These are phyloP conservation scores for Tachycineta bicolor DNA, from an alignment of 2,113 vertebrate genomes.

Conservation along the genomic window DNA sequence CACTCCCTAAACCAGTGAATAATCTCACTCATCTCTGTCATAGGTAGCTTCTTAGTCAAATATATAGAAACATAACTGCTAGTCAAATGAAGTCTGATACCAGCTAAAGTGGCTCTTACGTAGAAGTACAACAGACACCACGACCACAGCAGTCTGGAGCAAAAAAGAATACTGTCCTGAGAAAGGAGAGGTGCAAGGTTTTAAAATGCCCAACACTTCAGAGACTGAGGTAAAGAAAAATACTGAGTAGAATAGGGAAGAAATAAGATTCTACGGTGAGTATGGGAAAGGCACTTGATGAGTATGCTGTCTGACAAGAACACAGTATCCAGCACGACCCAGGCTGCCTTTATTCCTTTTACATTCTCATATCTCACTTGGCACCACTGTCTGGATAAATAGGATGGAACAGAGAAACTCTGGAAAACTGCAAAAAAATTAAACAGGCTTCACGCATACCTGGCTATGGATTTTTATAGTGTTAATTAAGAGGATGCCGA, in stretches of 20 bases:
- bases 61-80: not conserved
- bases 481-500: conserved; percentile 73
- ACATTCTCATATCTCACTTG: not conserved
- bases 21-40: not conserved
- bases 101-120: not conserved
- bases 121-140: not conserved
- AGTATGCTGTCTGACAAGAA: not conserved
- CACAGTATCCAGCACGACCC: not conserved
- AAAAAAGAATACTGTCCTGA: not conserved
- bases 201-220: not conserved
- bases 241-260: not conserved
- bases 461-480: conserved; percentile 60
- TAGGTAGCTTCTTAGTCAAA: not conserved
- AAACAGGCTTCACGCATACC: conserved; percentile 42
- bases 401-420: not conserved
- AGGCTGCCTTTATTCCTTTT: not conserved
- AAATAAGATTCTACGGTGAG: not conserved
- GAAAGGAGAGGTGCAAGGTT: not conserved
- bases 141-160: not conserved
- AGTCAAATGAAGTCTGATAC: not conserved
- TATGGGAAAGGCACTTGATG: not conserved
- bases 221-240: not conserved
- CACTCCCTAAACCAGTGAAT: not conserved
- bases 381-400: not conserved
- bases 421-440: conserved; percentile 24